These are phyloP conservation scores for Mesorhabditis spiculigera DNA, from an alignment of 2,888 invertebrate genomes.

Conservation along the genomic window DNA sequence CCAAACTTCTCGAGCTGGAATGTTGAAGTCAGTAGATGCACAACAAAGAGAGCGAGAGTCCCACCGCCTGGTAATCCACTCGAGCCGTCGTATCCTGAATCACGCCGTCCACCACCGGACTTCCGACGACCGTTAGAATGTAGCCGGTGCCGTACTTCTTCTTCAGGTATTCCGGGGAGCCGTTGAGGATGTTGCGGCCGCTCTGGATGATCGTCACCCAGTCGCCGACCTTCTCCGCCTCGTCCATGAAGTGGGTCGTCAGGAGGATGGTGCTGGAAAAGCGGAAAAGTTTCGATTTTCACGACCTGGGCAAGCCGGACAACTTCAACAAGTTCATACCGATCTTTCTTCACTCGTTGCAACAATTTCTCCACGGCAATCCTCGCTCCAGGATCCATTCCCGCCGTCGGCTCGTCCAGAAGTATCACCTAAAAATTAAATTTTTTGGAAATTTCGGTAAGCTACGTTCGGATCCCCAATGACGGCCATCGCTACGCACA, in stretches of 20 bases:
- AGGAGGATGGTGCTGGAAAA: conserved; percentile 16
- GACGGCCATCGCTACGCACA: conserved; percentile 46
- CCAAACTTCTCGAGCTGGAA: no score
- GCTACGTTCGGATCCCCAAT: conserved; percentile 35
- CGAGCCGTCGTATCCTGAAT: conserved; percentile 28
- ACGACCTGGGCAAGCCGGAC: no score
- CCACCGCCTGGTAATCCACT: no score
- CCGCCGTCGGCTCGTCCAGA: no score
- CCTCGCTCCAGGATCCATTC: no score
- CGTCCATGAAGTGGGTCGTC: conserved; percentile 57
- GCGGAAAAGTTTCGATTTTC: neutral
- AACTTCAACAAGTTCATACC: no score
- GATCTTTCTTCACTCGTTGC: no score
- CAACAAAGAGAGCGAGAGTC: no score
- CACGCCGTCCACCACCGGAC: conserved; percentile 9
- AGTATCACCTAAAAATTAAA: conserved; percentile 25
- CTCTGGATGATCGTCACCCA: conserved; percentile 49
- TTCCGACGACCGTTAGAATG: conserved; percentile 38
- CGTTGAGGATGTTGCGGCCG: conserved; percentile 42
- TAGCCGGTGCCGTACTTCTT: conserved; percentile 43
- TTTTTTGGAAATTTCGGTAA: conserved; percentile 41
- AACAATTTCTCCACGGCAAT: no score
- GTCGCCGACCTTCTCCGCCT: conserved; percentile 53
- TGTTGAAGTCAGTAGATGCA: no score
- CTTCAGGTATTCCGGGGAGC: conserved; percentile 44